Conservation (phyloP, 2,888 invertebrate species). For the Andrena trimmerana region DNA sequence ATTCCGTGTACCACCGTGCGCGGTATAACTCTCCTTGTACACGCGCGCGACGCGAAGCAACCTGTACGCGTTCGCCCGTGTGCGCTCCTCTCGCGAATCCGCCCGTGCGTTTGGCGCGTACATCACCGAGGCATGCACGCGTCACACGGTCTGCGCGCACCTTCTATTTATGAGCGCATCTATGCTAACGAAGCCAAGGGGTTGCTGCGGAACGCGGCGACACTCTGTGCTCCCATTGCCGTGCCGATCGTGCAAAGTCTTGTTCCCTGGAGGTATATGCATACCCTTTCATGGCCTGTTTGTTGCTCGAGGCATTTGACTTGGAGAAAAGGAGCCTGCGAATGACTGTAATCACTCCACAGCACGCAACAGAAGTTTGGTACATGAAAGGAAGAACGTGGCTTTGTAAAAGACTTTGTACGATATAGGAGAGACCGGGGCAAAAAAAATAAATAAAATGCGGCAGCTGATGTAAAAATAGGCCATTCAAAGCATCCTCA, state of each 20-base stretch:
- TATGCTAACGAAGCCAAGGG: constrained; percentile 39
- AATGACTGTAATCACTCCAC: no score
- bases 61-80: constrained; percentile 19
- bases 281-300: no score
- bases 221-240: constrained; percentile 24
- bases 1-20: background rate
- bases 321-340: no score
- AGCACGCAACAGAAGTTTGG: no score
- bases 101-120: constrained; percentile 27
- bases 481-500: no score
- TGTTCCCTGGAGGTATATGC: background rate
- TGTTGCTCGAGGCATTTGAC: no score
- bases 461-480: no score
- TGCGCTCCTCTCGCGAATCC: background rate
- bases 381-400: no score
- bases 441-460: no score
- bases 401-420: no score
- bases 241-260: constrained; percentile 9
- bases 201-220: constrained; percentile 22
- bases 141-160: constrained; percentile 31
- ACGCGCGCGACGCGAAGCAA: constrained; percentile 15
- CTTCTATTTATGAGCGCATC: constrained; percentile 48
- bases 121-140: constrained; percentile 24
- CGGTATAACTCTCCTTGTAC: constrained; percentile 13
- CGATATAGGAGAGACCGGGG: no score